A percentile compares a stretch with the other conserved stretches of the same genome.
These are phyloP conservation scores for Protaetia brevitarsis DNA, from an alignment of 1,140 invertebrate species.

Conservation along the genomic window DNA sequence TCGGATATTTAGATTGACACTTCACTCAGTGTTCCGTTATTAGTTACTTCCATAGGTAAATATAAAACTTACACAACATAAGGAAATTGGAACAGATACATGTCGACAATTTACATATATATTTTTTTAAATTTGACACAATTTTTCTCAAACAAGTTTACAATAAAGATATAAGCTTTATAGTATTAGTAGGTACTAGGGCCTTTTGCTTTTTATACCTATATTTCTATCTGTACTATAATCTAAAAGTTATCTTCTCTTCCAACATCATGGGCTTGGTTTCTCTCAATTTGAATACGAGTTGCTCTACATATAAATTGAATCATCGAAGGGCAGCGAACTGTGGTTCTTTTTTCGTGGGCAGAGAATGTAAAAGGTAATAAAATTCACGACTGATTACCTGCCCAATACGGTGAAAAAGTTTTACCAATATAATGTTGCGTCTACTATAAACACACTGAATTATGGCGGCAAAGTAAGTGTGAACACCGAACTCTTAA, in stretches of 20 bases:
- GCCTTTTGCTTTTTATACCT: too few relatives aligned
- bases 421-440: background rate
- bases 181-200: too few relatives aligned
- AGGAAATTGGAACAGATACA: too few relatives aligned
- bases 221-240: background rate
- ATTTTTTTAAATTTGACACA: too few relatives aligned
- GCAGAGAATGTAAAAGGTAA: slow-evolving; percentile 12
- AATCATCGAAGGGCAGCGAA: slow-evolving; percentile 11
- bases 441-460: background rate
- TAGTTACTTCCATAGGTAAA: too few relatives aligned
- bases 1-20: too few relatives aligned
- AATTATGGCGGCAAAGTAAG: background rate
- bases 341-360: slow-evolving; percentile 10
- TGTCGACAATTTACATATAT: too few relatives aligned
- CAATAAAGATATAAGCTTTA: too few relatives aligned
- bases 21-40: too few relatives aligned
- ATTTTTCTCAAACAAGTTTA: too few relatives aligned
- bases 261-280: background rate
- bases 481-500: slow-evolving; percentile 8
- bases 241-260: too few relatives aligned
- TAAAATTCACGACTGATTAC: slow-evolving; percentile 13
- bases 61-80: too few relatives aligned
- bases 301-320: slow-evolving; percentile 1
- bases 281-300: background rate
- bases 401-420: slow-evolving; percentile 5